phyloP scores from a whole-genome alignment of 2,888 invertebrate genomes.

The Synergus umbraculus region DNA sequence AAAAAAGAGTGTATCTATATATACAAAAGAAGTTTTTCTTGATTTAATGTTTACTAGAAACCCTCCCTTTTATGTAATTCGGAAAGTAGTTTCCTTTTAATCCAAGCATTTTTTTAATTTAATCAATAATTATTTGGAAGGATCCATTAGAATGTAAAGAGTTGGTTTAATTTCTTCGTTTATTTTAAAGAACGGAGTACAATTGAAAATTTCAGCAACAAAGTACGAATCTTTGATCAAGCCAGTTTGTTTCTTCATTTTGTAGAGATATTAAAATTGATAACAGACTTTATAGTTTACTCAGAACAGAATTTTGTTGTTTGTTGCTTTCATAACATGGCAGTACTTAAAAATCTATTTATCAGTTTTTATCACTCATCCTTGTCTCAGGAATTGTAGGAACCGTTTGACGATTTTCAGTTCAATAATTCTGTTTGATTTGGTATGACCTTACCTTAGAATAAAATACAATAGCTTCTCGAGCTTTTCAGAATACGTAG shows the following conservation, averaged over 20 bases:
- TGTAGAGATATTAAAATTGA: background rate
- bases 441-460: constrained; percentile 25
- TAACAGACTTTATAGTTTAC: constrained; percentile 17
- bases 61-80: no score
- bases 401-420: constrained; percentile 42
- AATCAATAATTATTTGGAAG: no score
- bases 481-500: constrained; percentile 46
- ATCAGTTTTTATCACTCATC: constrained; percentile 33
- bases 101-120: no score
- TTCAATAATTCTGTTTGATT: constrained; percentile 39
- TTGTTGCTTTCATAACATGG: constrained; percentile 15
- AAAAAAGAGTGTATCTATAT: background rate
- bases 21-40: no score
- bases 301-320: background rate
- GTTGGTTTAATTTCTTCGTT: constrained; percentile 9
- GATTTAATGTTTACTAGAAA: no score
- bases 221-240: constrained; percentile 41
- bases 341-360: constrained; percentile 42
- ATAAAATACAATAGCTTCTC: constrained; percentile 40
- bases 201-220: constrained; percentile 45
- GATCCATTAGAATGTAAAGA: no score
- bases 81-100: no score
- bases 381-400: constrained; percentile 39
- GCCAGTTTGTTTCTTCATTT: constrained; percentile 3
- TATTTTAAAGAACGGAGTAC: constrained; percentile 52